phyloP scores from a whole-genome alignment of 2,113 vertebrate genomes.

The Hippocampus abdominalis region DNA sequence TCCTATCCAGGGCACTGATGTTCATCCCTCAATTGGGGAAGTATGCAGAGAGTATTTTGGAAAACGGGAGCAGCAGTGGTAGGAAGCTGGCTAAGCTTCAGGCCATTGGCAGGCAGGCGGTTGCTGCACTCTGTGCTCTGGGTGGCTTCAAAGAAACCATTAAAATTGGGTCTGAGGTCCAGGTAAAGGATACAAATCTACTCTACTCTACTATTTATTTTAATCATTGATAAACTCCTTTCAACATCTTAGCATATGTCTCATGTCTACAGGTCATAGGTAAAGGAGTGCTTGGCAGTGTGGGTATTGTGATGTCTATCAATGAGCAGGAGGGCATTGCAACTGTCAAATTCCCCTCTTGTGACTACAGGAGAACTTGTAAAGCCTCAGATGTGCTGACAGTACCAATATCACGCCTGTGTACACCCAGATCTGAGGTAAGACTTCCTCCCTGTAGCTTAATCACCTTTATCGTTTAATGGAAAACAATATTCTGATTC shows the following conservation, averaged over 20 bases:
- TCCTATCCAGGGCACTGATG: slow-evolving; percentile 93
- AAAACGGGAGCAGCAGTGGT: slow-evolving; percentile 90
- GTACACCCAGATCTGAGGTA: slow-evolving; percentile 95
- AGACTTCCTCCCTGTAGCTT: slow-evolving; percentile 15
- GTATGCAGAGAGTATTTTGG: slow-evolving; percentile 93
- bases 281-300: slow-evolving; percentile 89
- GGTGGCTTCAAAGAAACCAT: slow-evolving; percentile 98
- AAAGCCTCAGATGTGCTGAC: slow-evolving; percentile 92
- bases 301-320: slow-evolving; percentile 93
- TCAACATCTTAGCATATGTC: neutral
- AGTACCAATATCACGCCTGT: slow-evolving; percentile 93
- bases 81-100: slow-evolving; percentile 93
- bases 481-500: slow-evolving; percentile 3
- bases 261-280: slow-evolving; percentile 81
- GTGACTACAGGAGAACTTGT: slow-evolving; percentile 88
- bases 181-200: slow-evolving; percentile 73
- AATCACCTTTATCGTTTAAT: neutral
- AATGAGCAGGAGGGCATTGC: slow-evolving; percentile 98
- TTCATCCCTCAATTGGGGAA: slow-evolving; percentile 95
- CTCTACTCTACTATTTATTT: too few species aligned
- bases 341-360: slow-evolving; percentile 90
- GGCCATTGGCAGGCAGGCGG: slow-evolving; percentile 90
- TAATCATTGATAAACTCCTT: neutral
- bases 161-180: slow-evolving; percentile 98
- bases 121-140: slow-evolving; percentile 92